Percentiles rank a stretch among this genome's conserved stretches.
Conservation (phyloP, 2,888 invertebrate species). For the Philopedon plagiatum region DNA sequence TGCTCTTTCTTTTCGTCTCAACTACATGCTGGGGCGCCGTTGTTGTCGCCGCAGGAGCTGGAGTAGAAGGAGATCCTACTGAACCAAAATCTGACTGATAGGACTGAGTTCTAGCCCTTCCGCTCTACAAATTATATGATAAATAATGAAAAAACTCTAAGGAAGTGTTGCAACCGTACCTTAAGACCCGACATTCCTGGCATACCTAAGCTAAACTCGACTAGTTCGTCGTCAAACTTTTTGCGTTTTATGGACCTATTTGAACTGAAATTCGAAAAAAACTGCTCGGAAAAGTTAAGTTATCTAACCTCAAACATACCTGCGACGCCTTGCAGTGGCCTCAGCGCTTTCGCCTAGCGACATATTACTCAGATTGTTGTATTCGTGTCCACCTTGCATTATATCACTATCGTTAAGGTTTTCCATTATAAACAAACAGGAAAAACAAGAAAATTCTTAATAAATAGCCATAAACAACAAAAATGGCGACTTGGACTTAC, state of each 20-base stretch:
- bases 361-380: slow-evolving; percentile 54
- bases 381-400: slow-evolving; percentile 56
- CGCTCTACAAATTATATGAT: slow-evolving; percentile 57
- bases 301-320: slow-evolving; percentile 56
- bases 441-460: background rate
- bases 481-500: background rate
- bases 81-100: slow-evolving; percentile 64
- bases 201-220: slow-evolving; percentile 88
- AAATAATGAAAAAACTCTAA: slow-evolving; percentile 7
- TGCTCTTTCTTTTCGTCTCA: slow-evolving; percentile 57
- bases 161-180: slow-evolving; percentile 53
- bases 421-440: slow-evolving; percentile 34
- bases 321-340: slow-evolving; percentile 62
- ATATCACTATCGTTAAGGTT: slow-evolving; percentile 37
- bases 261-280: slow-evolving; percentile 74
- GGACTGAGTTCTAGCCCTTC: slow-evolving; percentile 67
- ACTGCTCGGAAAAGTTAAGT: background rate
- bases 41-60: slow-evolving; percentile 35
- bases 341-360: slow-evolving; percentile 62
- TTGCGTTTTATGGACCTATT: slow-evolving; percentile 95
- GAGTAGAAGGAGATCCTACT: slow-evolving; percentile 58
- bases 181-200: slow-evolving; percentile 70
- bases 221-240: slow-evolving; percentile 97
- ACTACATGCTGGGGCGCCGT: slow-evolving; percentile 49
- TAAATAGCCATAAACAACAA: background rate